Evolutionary conservation across 2,113 vertebrate species (phyloP).

Genomic region (Felis chaus): DNA sequence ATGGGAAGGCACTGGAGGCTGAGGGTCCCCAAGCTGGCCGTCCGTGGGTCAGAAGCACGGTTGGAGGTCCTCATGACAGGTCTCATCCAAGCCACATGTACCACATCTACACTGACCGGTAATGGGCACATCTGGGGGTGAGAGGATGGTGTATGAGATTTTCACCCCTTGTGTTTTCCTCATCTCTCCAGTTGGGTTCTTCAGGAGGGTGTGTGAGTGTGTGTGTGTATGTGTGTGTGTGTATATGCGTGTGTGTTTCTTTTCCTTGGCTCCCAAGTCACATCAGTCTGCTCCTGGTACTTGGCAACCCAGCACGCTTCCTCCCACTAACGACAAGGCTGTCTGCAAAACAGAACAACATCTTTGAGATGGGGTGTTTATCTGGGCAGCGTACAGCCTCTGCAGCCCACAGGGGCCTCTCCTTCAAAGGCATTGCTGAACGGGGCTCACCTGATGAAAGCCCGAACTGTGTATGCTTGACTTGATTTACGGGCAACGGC

Average conservation of each 20-base stretch:
- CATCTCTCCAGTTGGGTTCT: slow-evolving; percentile 50
- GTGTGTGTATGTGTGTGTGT: slow-evolving; percentile 42
- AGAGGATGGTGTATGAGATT: slow-evolving; percentile 57
- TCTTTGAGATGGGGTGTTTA: slow-evolving; percentile 83
- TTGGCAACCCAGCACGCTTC: slow-evolving; percentile 75
- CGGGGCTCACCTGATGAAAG: slow-evolving; percentile 83
- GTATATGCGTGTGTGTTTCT: slow-evolving; percentile 59
- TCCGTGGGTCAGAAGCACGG: slow-evolving; percentile 21
- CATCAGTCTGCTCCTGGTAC: slow-evolving; percentile 74
- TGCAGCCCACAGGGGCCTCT: slow-evolving; percentile 49
- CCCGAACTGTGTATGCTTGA: slow-evolving; percentile 77
- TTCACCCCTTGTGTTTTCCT: slow-evolving; percentile 65
- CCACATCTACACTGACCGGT: not conserved
- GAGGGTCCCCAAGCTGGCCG: not conserved
- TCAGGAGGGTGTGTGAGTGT: slow-evolving; percentile 49
- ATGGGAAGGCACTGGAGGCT: not conserved
- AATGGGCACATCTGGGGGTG: not conserved
- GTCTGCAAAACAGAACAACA: slow-evolving; percentile 85
- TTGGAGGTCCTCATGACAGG: slow-evolving; percentile 31
- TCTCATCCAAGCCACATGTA: not conserved
- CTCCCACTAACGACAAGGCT: slow-evolving; percentile 79
- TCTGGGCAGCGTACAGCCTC: slow-evolving; percentile 75
- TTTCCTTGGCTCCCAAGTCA: slow-evolving; percentile 75
- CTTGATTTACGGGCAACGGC: slow-evolving; percentile 80
- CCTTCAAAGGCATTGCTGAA: slow-evolving; percentile 83